Conservation (phyloP, 2,888 invertebrate genomes). For the Cerastis leucographa region DNA sequence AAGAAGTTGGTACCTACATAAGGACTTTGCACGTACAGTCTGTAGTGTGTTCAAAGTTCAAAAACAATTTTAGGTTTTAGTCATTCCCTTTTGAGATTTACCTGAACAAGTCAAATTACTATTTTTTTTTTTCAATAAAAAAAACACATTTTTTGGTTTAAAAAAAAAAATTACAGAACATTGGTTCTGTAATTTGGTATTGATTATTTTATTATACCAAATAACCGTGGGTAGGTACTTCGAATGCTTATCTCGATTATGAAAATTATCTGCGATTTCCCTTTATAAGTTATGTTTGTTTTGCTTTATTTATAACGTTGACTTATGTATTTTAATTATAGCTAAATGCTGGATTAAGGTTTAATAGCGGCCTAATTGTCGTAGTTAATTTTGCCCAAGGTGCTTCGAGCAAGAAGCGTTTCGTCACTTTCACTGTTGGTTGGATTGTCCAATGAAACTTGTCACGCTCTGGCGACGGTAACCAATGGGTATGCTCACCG, state of each 20-base stretch:
- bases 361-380: constrained; percentile 72
- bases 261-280: not conserved
- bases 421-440: constrained; percentile 87
- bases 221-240: not conserved
- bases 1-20: not conserved
- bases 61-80: not conserved
- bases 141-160: no score
- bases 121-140: not conserved
- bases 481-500: constrained; percentile 86
- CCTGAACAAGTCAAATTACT: not conserved
- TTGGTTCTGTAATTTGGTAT: not conserved
- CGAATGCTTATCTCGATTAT: not conserved
- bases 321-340: constrained; percentile 20
- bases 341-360: constrained; percentile 33
- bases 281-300: not conserved
- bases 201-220: not conserved
- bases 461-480: constrained; percentile 86
- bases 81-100: not conserved
- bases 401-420: constrained; percentile 80
- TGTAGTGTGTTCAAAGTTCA: not conserved
- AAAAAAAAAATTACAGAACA: no score
- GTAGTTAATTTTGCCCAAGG: constrained; percentile 82
- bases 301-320: constrained; percentile 3
- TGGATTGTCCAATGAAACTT: constrained; percentile 88
- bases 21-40: not conserved